These are phyloP conservation scores for Cataglyphis livida DNA, from an alignment of 2,888 invertebrate species.

Conservation along the genomic window DNA sequence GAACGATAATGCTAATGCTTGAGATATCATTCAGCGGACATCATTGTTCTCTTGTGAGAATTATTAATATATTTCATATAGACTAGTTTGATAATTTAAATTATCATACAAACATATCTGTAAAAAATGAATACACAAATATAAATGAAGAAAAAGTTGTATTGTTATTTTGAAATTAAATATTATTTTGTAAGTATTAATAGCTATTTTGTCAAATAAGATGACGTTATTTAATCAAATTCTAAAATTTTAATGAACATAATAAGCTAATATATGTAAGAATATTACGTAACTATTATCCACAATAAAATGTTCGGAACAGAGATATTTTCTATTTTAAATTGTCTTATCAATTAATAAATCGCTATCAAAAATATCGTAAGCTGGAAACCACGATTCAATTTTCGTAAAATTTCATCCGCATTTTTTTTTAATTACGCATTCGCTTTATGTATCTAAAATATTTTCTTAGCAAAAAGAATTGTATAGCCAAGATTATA, in stretches of 20 bases:
- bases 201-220: not conserved
- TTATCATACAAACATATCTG: not conserved
- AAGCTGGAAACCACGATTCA: not conserved
- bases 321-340: not conserved
- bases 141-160: not conserved
- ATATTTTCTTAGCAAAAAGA: conserved; percentile 39
- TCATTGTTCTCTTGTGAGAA: not conserved
- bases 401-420: conserved; percentile 12
- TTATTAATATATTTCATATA: not conserved
- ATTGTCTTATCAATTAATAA: not conserved
- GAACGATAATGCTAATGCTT: not conserved
- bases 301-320: not conserved
- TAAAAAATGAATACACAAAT: not conserved
- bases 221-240: not conserved
- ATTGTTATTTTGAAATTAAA: not conserved
- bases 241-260: not conserved
- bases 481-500: not conserved
- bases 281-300: not conserved
- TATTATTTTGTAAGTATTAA: not conserved
- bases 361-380: conserved; percentile 24
- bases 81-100: conserved; percentile 2
- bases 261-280: not conserved
- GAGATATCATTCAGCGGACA: not conserved
- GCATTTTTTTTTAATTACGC: conserved; percentile 3
- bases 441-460: not conserved